A percentile compares a stretch with the other conserved stretches of the same genome.
Evolutionary conservation across 1,140 invertebrate genomes (phyloP).

Genomic region (Sipha flava): DNA sequence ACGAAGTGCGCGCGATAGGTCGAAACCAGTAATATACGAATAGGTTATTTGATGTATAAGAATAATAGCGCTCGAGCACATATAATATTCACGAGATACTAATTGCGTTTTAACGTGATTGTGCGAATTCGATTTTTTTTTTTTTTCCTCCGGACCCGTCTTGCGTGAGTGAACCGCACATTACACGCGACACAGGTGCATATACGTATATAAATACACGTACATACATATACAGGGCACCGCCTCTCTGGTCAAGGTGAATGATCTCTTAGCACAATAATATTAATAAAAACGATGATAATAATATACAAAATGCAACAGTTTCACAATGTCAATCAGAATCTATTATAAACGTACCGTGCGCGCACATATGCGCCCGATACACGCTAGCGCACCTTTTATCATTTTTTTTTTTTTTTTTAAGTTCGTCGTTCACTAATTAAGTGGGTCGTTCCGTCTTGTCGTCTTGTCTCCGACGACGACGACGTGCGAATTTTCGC

Average conservation of each 20-base stretch:
- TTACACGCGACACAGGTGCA: background rate
- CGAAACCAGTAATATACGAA: too few species aligned
- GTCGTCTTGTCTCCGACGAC: background rate
- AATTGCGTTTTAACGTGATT: constrained; percentile 6
- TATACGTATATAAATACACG: background rate
- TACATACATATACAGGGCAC: background rate
- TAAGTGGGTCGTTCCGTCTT: background rate
- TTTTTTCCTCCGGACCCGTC: background rate
- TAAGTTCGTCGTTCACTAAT: background rate
- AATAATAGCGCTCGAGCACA: background rate
- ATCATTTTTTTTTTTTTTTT: background rate
- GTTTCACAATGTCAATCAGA: constrained; percentile 15
- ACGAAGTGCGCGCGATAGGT: too few species aligned
- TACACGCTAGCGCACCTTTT: background rate
- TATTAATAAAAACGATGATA: background rate
- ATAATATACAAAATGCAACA: background rate
- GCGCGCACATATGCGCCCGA: too few species aligned
- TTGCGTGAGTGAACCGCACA: background rate
- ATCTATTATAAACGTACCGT: background rate
- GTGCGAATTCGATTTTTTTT: background rate
- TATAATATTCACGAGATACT: background rate
- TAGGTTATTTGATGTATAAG: too few species aligned
- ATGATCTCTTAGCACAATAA: constrained; percentile 6
- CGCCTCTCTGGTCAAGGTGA: constrained; percentile 22
- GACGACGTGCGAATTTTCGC: background rate